These are phyloP conservation scores for Darevskia nairensis DNA, from an alignment of 2,797 vertebrate species.

Conservation along the genomic window DNA sequence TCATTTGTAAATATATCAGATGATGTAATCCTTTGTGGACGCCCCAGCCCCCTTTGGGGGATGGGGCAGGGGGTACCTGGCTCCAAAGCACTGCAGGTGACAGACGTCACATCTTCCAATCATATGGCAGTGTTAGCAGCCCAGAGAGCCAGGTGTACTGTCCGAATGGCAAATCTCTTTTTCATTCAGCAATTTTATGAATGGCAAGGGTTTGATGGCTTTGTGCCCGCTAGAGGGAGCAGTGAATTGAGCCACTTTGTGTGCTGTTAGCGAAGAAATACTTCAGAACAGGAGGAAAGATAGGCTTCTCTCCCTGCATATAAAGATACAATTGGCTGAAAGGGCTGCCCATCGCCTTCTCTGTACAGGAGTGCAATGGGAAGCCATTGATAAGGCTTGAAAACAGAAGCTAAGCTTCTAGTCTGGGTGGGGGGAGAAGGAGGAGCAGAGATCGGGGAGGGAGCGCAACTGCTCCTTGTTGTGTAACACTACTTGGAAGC, in stretches of 20 bases:
- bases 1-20: too few species aligned
- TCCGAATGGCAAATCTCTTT: background rate
- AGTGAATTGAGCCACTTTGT: conserved; percentile 3
- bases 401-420: background rate
- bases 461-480: background rate
- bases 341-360: background rate
- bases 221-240: conserved; percentile 71
- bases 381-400: background rate
- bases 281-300: background rate
- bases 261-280: background rate
- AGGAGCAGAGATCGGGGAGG: background rate
- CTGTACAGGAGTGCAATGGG: background rate
- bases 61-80: background rate
- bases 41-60: background rate
- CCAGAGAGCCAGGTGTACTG: background rate
- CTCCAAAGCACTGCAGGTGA: background rate
- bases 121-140: background rate
- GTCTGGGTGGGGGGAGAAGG: background rate
- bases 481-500: background rate
- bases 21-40: background rate
- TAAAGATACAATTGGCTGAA: background rate
- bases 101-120: background rate
- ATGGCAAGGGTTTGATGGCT: background rate
- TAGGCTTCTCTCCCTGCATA: background rate
- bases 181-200: conserved; percentile 6